These are phyloP conservation scores for Aspidiotus rigidus DNA, from an alignment of 2,888 invertebrate genomes.

Conservation along the genomic window DNA sequence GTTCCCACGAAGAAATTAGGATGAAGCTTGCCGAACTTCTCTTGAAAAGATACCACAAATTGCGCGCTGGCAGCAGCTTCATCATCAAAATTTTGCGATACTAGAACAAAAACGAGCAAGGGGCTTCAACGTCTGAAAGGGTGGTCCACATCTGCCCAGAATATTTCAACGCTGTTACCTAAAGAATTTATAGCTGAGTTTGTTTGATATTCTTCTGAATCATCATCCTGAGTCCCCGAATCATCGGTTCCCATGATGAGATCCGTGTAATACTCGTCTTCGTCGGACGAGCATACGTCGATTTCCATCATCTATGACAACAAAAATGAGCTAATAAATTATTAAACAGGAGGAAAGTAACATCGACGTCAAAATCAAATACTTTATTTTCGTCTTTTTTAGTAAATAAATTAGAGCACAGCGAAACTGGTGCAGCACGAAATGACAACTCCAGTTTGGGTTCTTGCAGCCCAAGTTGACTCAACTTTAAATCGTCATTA, in stretches of 20 bases:
- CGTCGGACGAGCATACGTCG: conserved; percentile 15
- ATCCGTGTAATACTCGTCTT: conserved; percentile 11
- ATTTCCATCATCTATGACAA: no score
- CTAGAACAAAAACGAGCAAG: conserved; percentile 46
- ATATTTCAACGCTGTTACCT: conserved; percentile 4
- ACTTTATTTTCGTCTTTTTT: background rate
- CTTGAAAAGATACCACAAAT: conserved; percentile 75
- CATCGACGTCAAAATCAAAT: background rate
- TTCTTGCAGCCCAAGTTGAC: conserved; percentile 37
- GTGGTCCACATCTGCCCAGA: background rate
- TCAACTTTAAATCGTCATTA: conserved; percentile 64
- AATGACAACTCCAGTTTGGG: conserved; percentile 36
- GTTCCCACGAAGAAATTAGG: conserved; percentile 87
- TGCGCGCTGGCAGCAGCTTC: conserved; percentile 76
- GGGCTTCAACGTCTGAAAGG: background rate
- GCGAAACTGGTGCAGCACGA: conserved; percentile 18
- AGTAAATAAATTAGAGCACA: no score
- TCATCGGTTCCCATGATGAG: conserved; percentile 20
- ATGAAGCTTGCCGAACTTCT: conserved; percentile 75
- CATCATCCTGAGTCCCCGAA: conserved; percentile 4
- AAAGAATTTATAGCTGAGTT: conserved; percentile 9
- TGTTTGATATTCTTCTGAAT: conserved; percentile 5
- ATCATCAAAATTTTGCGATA: conserved; percentile 77
- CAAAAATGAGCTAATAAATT: no score
- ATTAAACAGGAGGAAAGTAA: background rate